phyloP scores from a whole-genome alignment of 2,113 vertebrate species.

The Zosterops pallidus region DNA sequence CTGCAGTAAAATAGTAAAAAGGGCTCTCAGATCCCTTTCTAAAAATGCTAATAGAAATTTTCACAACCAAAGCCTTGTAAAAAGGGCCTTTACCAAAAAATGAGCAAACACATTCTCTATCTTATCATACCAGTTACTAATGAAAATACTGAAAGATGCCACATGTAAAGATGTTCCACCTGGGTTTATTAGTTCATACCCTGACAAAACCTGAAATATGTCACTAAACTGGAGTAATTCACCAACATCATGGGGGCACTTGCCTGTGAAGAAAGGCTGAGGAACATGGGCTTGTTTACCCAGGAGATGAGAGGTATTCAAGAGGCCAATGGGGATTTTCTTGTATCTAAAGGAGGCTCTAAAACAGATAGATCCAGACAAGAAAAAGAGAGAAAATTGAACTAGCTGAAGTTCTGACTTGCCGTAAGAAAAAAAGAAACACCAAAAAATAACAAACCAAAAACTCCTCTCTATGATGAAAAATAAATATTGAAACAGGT shows the following conservation, averaged over 20 bases:
- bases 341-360: background rate
- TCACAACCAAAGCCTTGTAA: background rate
- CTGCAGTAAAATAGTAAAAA: background rate
- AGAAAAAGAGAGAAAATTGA: background rate
- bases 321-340: background rate
- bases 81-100: background rate
- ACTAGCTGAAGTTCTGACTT: background rate
- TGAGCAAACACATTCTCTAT: background rate
- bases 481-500: background rate
- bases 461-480: background rate
- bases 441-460: accelerated
- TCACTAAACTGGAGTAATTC: background rate
- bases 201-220: background rate
- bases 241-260: background rate
- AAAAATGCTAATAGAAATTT: background rate
- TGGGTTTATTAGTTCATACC: background rate
- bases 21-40: background rate
- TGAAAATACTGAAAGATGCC: background rate
- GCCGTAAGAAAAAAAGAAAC: background rate
- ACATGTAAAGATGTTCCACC: background rate
- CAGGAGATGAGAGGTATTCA: background rate
- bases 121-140: background rate
- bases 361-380: background rate
- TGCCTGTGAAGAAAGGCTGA: background rate
- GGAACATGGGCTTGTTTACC: background rate